Conservation (phyloP, 2,797 vertebrate genomes). For the Perdix hodgsoniae region DNA sequence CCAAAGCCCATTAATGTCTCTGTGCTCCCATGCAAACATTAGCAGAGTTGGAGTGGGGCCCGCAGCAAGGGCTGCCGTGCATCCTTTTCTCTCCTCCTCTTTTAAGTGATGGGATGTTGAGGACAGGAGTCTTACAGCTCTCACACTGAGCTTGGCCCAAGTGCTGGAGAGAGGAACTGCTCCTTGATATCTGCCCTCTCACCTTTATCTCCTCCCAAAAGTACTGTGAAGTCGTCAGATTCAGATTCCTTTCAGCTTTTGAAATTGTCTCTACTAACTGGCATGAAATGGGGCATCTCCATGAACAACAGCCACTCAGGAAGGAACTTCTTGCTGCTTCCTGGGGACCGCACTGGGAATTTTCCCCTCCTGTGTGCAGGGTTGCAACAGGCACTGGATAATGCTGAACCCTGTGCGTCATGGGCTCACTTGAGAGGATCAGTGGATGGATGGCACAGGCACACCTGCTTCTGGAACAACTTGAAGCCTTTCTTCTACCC, state of each 20-base stretch:
- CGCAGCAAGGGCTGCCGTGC: rapidly evolving
- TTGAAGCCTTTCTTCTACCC: neutral
- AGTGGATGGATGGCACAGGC: too few relatives aligned
- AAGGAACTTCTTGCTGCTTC: neutral
- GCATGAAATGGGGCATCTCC: neutral
- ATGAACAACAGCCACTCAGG: neutral
- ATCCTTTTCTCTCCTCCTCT: neutral
- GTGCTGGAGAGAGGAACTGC: neutral
- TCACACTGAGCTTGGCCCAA: neutral
- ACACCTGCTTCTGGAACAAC: neutral
- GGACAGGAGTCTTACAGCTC: neutral
- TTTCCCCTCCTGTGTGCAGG: rapidly evolving
- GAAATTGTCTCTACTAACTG: neutral
- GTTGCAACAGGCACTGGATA: rapidly evolving
- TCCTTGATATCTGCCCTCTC: neutral
- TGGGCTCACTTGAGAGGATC: rapidly evolving
- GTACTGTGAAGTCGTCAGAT: neutral
- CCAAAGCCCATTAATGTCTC: neutral
- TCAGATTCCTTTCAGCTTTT: neutral
- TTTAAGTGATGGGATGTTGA: neutral
- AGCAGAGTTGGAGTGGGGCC: neutral
- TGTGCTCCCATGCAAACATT: neutral
- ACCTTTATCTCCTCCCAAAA: neutral
- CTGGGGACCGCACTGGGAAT: neutral
- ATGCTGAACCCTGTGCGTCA: neutral